Evolutionary conservation across 2,888 invertebrate genomes (phyloP).

Genomic region (Cantharis lateralis): DNA sequence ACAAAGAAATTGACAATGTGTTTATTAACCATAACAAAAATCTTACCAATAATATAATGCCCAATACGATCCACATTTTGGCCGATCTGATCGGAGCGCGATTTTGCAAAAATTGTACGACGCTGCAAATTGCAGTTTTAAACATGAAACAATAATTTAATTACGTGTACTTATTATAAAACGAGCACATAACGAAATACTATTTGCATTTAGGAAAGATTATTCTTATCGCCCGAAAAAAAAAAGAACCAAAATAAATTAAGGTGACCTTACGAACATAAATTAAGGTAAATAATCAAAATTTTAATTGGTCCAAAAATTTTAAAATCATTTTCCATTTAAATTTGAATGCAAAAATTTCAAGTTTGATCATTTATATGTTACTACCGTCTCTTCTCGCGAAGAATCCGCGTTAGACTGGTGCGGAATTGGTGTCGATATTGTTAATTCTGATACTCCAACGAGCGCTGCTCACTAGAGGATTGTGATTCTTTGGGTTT

Average conservation of each 20-base stretch:
- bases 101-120: neutral
- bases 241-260: slow-evolving; percentile 2
- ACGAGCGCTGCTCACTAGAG: slow-evolving; percentile 18
- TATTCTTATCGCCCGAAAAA: slow-evolving; percentile 20
- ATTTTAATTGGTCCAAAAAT: neutral
- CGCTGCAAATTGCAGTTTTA: neutral
- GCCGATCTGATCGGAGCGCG: neutral
- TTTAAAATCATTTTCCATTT: neutral
- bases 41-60: neutral
- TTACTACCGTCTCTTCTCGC: slow-evolving; percentile 18
- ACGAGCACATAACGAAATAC: slow-evolving; percentile 7
- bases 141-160: neutral
- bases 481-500: neutral
- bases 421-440: slow-evolving; percentile 9
- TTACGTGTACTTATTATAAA: slow-evolving; percentile 3
- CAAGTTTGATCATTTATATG: neutral
- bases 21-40: slow-evolving; percentile 5
- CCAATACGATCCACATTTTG: neutral
- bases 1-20: neutral
- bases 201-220: slow-evolving; percentile 10
- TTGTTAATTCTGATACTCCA: slow-evolving; percentile 20
- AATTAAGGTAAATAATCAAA: neutral
- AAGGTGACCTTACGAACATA: neutral
- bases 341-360: neutral
- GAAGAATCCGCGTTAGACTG: slow-evolving; percentile 29